Evolutionary conservation across 53 echinoderm and acorn worm species (phyloP).

Genomic region (Astropecten irregularis): DNA sequence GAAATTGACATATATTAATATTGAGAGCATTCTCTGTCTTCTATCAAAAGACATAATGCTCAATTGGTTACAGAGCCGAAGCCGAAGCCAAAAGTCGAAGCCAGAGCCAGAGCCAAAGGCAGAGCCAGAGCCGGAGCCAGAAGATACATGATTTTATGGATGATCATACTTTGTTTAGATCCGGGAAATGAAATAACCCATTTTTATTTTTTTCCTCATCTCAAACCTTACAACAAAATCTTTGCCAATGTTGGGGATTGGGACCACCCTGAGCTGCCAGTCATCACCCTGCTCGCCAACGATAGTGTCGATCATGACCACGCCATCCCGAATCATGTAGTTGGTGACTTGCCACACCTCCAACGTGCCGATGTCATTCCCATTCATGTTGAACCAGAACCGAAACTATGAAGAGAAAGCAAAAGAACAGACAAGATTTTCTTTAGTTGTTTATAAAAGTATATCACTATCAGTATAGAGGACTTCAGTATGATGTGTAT

Average conservation of each 20-base stretch:
- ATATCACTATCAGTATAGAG: background rate
- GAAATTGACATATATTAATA: too few relatives aligned
- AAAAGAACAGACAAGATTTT: background rate
- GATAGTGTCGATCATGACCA: slow-evolving; percentile 14
- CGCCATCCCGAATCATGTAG: slow-evolving; percentile 31
- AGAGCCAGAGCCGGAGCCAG: too few relatives aligned
- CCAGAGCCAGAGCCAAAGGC: too few relatives aligned
- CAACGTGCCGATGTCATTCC: slow-evolving; percentile 77
- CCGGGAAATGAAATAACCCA: too few relatives aligned
- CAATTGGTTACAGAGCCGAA: too few relatives aligned
- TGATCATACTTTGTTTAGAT: too few relatives aligned
- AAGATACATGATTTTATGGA: too few relatives aligned
- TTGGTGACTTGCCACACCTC: slow-evolving; percentile 58
- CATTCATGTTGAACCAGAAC: slow-evolving; percentile 90
- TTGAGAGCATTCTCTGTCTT: too few relatives aligned
- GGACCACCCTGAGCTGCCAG: slow-evolving; percentile 66
- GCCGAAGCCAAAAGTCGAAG: too few relatives aligned
- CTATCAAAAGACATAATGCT: too few relatives aligned
- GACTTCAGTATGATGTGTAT: background rate
- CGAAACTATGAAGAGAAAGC: slow-evolving; percentile 53
- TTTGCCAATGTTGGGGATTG: slow-evolving; percentile 23
- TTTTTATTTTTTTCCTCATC: too few relatives aligned
- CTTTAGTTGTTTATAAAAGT: background rate
- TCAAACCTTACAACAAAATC: slow-evolving; percentile 79
- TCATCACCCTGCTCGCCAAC: slow-evolving; percentile 30